Base-by-base conservation (phyloP, 2,888 invertebrate species). In the Kuschelorhynchus macadamiae region DNA sequence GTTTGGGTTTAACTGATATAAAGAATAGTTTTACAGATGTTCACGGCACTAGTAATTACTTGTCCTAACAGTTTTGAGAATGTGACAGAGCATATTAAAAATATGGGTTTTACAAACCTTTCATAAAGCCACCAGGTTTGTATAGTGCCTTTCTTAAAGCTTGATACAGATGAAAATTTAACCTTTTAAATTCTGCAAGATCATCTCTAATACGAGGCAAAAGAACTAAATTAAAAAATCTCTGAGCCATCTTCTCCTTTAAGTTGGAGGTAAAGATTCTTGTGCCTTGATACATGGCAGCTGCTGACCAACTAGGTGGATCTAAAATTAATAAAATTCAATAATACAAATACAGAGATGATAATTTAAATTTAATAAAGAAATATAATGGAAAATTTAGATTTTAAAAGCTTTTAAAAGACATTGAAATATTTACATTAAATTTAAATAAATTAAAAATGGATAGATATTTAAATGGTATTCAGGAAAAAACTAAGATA, bases 41-140 rank as follows among this genome's bases (percentile, higher is more conserved):
- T n/a, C n/a, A n/a, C n/a, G n/a, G n/a, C n/a, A n/a, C n/a, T n/a
- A n/a, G n/a, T n/a, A n/a, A n/a, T n/a, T n/a, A n/a, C n/a, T n/a
- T n/a, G n/a, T n/a, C n/a, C n/a, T n/a, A n/a, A n/a, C n/a, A n/a
- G n/a, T n/a, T n/a, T n/a, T n/a, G n/a, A n/a, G n/a, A n/a, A n/a
- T n/a, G n/a, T n/a, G n/a, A n/a, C n/a, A n/a, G n/a, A n/a, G n/a
- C n/a, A n/a, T n/a, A n/a, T n/a, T n/a, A n/a, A n/a, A n/a, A n/a
- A n/a, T n/a, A n/a, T n/a, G n/a, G n/a, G n/a, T n/a, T n/a, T 7
- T 25, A 25, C 25, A 3, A 50, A 77, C 81, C 99, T 86, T 98
- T 99, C 94, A 98, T 98, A 78, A 99, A 99, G 41, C 95, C 98
- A 17, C 94, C 96, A 41, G 98, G 98, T 82, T 99, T 99, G 83